These are phyloP conservation scores for Helarctos malayanus DNA, from an alignment of 2,797 vertebrate species.

Conservation along the genomic window DNA sequence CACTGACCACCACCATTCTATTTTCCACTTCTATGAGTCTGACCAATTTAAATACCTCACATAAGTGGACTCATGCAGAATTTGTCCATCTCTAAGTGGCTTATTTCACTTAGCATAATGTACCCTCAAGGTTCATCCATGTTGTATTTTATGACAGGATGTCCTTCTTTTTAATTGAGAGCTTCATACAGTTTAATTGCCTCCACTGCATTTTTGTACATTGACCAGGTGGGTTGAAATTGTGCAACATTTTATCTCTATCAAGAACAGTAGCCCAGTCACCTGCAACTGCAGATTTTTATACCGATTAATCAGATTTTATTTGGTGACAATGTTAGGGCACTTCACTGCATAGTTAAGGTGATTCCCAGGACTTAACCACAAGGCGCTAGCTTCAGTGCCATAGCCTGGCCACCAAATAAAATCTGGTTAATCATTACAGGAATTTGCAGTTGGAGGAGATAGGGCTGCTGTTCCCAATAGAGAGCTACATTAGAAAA, in stretches of 20 bases:
- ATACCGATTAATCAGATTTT: neutral
- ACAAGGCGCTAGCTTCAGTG: neutral
- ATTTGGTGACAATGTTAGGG: neutral
- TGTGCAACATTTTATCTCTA: neutral
- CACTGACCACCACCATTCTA: neutral
- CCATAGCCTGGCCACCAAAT: neutral
- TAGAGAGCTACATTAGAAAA: neutral
- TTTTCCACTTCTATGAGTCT: neutral
- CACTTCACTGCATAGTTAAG: neutral
- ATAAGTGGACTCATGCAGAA: neutral
- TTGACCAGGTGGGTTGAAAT: neutral
- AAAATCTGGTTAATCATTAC: neutral
- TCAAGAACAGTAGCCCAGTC: neutral
- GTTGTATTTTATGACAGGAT: neutral
- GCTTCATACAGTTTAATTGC: neutral
- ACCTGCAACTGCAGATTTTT: neutral
- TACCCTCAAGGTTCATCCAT: neutral
- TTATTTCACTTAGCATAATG: neutral
- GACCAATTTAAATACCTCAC: neutral
- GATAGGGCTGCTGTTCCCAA: neutral
- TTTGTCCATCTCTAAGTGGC: neutral
- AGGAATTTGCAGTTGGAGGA: neutral
- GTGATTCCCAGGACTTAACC: neutral
- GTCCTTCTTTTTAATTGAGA: neutral
- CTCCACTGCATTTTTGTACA: constrained; percentile 41